A percentile compares a stretch with the other conserved stretches of the same genome.
These are phyloP conservation scores for Tonatia bakeri DNA, from an alignment of 2,113 vertebrate species.

Conservation along the genomic window DNA sequence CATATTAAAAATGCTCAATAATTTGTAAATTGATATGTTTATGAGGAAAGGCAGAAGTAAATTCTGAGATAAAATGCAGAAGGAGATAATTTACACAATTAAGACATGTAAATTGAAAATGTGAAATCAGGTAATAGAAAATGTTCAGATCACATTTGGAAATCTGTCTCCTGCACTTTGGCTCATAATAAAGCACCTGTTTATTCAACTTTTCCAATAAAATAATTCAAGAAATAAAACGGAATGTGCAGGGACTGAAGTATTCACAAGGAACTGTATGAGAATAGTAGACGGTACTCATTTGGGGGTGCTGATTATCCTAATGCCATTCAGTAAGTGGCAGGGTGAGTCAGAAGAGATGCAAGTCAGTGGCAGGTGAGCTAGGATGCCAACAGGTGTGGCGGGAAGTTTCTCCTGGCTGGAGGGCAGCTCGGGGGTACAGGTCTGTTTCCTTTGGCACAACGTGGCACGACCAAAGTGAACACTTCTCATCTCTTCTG, in stretches of 20 bases:
- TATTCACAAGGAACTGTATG: neutral
- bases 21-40: neutral
- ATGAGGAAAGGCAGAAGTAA: neutral
- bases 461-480: neutral
- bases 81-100: neutral
- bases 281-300: neutral
- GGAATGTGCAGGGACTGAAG: neutral
- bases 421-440: neutral
- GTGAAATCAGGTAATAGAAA: neutral
- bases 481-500: slow-evolving; percentile 12
- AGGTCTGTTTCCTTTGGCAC: slow-evolving; percentile 40
- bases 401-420: neutral
- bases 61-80: neutral
- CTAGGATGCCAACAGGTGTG: neutral
- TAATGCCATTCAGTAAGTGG: neutral
- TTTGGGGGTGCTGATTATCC: neutral
- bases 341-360: neutral
- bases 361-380: neutral
- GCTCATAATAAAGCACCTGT: neutral
- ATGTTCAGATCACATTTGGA: neutral
- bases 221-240: neutral
- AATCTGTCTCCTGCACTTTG: neutral
- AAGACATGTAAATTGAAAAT: neutral
- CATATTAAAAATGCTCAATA: neutral
- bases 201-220: neutral